Conservation (phyloP, 2,113 vertebrate genomes). For the Nyctibius bracteatus region DNA sequence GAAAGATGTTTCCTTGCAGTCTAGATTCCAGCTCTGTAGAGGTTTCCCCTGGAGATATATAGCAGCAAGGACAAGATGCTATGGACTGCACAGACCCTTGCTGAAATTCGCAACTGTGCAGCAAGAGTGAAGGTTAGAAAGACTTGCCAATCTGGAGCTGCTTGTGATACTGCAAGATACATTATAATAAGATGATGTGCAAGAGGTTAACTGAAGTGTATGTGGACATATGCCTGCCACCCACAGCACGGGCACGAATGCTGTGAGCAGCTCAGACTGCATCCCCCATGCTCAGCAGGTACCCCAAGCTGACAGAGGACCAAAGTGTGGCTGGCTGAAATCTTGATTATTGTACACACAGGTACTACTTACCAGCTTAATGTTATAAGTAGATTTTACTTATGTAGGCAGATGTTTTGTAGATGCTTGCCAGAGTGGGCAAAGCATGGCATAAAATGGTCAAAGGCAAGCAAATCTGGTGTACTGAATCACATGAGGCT, state of each 20-base stretch:
- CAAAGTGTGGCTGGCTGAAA: neutral
- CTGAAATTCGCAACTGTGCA: neutral
- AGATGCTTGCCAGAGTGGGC: neutral
- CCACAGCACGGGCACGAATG: accelerated
- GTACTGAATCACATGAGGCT: neutral
- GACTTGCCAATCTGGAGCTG: neutral
- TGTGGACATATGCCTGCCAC: neutral
- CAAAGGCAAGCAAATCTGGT: neutral
- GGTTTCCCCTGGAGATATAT: neutral
- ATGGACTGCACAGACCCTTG: neutral
- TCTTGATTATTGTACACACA: neutral
- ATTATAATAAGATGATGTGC: neutral
- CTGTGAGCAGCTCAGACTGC: neutral
- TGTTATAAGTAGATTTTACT: neutral
- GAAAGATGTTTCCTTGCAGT: neutral
- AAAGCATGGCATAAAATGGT: neutral
- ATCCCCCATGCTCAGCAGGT: neutral
- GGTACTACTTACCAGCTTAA: neutral
- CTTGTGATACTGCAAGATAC: neutral
- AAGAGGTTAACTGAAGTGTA: neutral
- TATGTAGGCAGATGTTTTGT: neutral
- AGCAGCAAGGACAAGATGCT: neutral
- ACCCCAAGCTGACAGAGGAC: neutral
- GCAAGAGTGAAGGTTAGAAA: neutral
- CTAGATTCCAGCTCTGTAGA: neutral